Evolutionary conservation across 2,888 invertebrate species (phyloP).

Genomic region (Trachelus iudaicus): DNA sequence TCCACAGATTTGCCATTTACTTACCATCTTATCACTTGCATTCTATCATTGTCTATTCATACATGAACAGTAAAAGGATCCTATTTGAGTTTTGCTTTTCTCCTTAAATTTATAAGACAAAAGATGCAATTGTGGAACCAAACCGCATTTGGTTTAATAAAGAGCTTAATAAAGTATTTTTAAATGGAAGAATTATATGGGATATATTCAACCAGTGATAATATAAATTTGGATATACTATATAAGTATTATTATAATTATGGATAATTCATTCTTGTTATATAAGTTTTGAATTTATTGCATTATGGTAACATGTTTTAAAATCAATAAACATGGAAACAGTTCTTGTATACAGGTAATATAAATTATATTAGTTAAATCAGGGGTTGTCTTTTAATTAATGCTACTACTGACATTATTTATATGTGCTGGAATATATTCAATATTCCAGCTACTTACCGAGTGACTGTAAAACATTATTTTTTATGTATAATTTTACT

Average conservation of each 20-base stretch:
- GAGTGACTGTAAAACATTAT: conserved; percentile 20
- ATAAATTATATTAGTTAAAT: background rate
- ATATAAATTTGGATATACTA: background rate
- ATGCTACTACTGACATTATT: conserved; percentile 11
- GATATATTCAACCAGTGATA: background rate
- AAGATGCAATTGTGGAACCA: background rate
- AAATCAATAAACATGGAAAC: background rate
- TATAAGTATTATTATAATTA: background rate
- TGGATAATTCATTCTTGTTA: background rate
- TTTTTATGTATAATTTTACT: conserved; percentile 22
- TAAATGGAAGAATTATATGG: background rate
- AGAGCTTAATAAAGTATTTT: background rate
- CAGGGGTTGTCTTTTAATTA: background rate
- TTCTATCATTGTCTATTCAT: background rate
- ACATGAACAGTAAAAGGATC: conserved; percentile 3
- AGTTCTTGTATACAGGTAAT: background rate
- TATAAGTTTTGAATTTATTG: background rate
- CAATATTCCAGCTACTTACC: conserved; percentile 41
- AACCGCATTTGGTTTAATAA: background rate
- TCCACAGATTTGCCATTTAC: conserved; percentile 33
- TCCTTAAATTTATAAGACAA: background rate
- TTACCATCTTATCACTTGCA: conserved; percentile 25
- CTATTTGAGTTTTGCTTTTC: background rate
- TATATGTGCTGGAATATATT: conserved; percentile 26
- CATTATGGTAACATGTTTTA: background rate